phyloP scores from a whole-genome alignment of 2,113 vertebrate species.

The Globicephala melas region DNA sequence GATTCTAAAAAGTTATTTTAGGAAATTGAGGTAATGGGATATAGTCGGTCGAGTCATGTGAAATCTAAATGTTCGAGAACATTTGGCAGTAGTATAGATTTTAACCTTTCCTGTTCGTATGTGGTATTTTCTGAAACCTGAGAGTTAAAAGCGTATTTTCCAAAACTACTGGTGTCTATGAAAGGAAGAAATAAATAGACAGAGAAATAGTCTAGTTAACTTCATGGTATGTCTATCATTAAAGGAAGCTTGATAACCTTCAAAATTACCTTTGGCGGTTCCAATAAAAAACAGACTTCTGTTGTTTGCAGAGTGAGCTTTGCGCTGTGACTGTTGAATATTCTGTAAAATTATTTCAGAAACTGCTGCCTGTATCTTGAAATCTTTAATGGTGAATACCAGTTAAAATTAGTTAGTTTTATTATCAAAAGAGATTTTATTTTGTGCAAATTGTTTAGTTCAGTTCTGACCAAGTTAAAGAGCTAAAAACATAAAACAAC shows the following conservation, averaged over 20 bases:
- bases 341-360: neutral
- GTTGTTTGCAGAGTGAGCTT: neutral
- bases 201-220: neutral
- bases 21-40: neutral
- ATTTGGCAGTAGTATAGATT: neutral
- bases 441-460: neutral
- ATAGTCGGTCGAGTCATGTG: rapidly evolving
- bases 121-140: neutral
- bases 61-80: neutral
- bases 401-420: neutral
- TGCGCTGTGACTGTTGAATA: neutral
- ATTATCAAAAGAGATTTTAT: neutral
- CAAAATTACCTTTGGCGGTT: neutral
- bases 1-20: neutral
- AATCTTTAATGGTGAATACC: neutral
- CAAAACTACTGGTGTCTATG: neutral
- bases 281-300: neutral
- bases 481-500: neutral
- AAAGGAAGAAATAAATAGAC: neutral
- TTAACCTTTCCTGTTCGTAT: neutral
- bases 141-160: neutral
- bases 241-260: neutral
- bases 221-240: neutral
- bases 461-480: neutral
- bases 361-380: neutral